Evolutionary conservation across 2,888 invertebrate species (phyloP).

Genomic region (Dromius quadrimaculatus): DNA sequence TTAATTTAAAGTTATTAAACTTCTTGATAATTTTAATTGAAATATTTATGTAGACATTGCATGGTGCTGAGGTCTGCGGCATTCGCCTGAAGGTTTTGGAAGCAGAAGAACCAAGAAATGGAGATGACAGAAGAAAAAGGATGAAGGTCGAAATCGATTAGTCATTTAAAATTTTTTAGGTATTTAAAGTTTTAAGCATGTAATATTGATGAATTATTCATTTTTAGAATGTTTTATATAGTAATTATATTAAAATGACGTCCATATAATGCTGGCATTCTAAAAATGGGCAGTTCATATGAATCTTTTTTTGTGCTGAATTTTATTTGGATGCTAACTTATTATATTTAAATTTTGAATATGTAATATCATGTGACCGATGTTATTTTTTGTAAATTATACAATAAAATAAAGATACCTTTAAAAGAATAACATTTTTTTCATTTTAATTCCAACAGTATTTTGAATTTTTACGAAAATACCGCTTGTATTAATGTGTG

Average conservation of each 20-base stretch:
- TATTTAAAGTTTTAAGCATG: too few species aligned
- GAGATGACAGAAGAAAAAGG: conserved; percentile 57
- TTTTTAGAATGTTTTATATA: conserved; percentile 43
- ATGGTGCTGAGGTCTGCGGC: conserved; percentile 90
- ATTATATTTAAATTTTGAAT: conserved; percentile 23
- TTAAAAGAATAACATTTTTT: neutral
- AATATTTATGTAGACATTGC: conserved; percentile 68
- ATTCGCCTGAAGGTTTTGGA: conserved; percentile 89
- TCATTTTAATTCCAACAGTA: neutral
- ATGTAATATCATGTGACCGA: conserved; percentile 13
- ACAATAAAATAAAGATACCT: conserved; percentile 23
- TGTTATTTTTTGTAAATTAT: conserved; percentile 34
- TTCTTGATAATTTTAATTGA: neutral
- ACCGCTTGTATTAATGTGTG: neutral
- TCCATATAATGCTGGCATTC: conserved; percentile 27
- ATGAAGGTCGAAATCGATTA: conserved; percentile 54
- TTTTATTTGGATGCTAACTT: conserved; percentile 10
- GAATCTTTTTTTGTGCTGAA: conserved; percentile 1
- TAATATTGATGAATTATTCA: conserved; percentile 35
- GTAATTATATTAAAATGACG: conserved; percentile 23
- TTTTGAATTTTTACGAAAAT: too few species aligned
- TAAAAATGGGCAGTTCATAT: conserved; percentile 28
- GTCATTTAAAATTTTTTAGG: neutral
- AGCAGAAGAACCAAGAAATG: conserved; percentile 77
- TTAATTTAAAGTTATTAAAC: neutral